Percentiles rank a stretch among this genome's conserved stretches.
Evolutionary conservation across 2,113 vertebrate species (phyloP).

Genomic region (Paramisgurnus dabryanus): DNA sequence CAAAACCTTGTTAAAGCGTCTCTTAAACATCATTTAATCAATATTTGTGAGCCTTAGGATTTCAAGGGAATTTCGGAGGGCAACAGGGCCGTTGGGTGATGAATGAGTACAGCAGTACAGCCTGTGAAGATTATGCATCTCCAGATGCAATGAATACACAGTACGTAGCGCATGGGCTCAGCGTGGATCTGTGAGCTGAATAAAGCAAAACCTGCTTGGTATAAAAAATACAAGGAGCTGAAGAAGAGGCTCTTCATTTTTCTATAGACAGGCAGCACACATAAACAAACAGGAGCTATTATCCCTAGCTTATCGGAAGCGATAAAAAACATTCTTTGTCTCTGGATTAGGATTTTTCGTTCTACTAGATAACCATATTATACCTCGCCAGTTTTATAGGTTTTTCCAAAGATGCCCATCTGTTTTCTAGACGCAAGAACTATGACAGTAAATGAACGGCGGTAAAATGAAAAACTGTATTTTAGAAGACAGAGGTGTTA

Average conservation of each 20-base stretch:
- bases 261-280: slow-evolving; percentile 40
- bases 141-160: slow-evolving; percentile 67
- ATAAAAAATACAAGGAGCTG: slow-evolving; percentile 65
- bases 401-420: slow-evolving; percentile 67
- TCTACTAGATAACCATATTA: slow-evolving; percentile 52
- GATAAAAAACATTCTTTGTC: slow-evolving; percentile 55
- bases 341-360: slow-evolving; percentile 52
- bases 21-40: slow-evolving; percentile 26
- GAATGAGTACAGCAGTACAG: slow-evolving; percentile 49
- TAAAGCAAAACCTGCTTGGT: slow-evolving; percentile 60
- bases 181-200: slow-evolving; percentile 62
- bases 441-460: slow-evolving; percentile 54
- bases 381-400: slow-evolving; percentile 50
- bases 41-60: neutral
- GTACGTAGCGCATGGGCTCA: slow-evolving; percentile 55
- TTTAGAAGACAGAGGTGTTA: slow-evolving; percentile 70
- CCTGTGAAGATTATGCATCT: slow-evolving; percentile 45
- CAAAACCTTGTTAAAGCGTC: neutral
- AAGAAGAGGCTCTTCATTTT: slow-evolving; percentile 34
- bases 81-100: slow-evolving; percentile 20
- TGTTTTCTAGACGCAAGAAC: slow-evolving; percentile 59
- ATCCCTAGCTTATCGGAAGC: slow-evolving; percentile 47
- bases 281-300: slow-evolving; percentile 61
- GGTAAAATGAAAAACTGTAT: slow-evolving; percentile 52
- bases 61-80: neutral